Conservation (phyloP, 2,797 vertebrate species). For the Vireo griseus region DNA sequence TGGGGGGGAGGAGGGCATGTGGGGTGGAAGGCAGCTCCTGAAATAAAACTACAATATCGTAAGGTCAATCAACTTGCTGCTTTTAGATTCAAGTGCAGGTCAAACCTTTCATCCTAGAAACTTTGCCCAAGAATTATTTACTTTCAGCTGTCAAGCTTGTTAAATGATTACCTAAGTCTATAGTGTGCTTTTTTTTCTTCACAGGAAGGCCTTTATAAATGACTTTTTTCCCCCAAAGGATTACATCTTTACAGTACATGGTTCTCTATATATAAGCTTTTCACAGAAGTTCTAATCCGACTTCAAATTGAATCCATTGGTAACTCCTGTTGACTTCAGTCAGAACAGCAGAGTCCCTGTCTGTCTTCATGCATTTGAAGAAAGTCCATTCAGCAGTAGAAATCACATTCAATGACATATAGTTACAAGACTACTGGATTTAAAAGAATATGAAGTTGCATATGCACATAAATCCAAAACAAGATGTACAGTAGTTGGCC, state of each 20-base stretch:
- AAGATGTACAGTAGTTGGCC: neutral
- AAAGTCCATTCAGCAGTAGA: conserved; percentile 8
- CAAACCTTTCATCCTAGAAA: conserved; percentile 52
- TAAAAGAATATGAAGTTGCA: neutral
- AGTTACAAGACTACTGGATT: neutral
- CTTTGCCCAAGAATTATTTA: conserved; percentile 39
- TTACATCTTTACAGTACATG: conserved; percentile 33
- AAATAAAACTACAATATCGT: conserved; percentile 10
- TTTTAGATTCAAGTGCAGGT: neutral
- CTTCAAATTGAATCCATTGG: conserved; percentile 7
- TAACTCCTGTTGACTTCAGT: conserved; percentile 6
- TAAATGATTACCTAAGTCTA: conserved; percentile 43
- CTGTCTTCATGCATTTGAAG: neutral
- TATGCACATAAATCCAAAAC: neutral
- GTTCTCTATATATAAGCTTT: conserved; percentile 26
- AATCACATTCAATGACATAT: neutral
- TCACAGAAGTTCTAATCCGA: neutral
- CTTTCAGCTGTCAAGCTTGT: conserved; percentile 1
- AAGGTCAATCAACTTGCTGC: conserved; percentile 13
- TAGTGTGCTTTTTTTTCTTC: neutral
- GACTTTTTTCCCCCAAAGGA: neutral
- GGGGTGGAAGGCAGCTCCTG: neutral
- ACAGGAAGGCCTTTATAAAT: conserved; percentile 4
- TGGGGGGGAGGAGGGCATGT: no score
- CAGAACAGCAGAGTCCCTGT: neutral